Percentiles rank a stretch among this genome's conserved stretches.
Evolutionary conservation across 1,140 invertebrate species (phyloP).

Genomic region (Archivesica marissinica): DNA sequence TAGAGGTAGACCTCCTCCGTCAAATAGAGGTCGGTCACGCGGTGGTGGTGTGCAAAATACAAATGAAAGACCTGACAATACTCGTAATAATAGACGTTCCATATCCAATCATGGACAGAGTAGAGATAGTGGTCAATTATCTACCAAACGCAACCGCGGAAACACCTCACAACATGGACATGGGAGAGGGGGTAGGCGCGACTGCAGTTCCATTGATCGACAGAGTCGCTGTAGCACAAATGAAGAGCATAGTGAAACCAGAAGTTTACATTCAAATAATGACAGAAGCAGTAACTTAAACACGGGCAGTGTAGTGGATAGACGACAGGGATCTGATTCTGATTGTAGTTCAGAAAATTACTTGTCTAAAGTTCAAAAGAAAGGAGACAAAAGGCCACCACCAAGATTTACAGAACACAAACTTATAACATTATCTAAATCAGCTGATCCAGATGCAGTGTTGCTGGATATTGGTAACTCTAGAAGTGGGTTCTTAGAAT

Average conservation of each 20-base stretch:
- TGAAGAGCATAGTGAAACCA: neutral
- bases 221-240: neutral
- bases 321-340: too few species aligned
- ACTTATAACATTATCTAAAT: neutral
- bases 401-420: neutral
- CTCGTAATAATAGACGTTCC: neutral
- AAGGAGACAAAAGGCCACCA: neutral
- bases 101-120: neutral
- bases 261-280: too few species aligned
- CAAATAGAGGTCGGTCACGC: neutral
- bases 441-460: conserved; percentile 10
- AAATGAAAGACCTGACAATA: too few species aligned
- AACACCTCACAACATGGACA: neutral
- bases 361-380: too few species aligned
- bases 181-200: neutral
- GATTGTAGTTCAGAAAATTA: too few species aligned
- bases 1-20: neutral
- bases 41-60: neutral
- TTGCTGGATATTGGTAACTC: conserved; percentile 13
- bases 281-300: too few species aligned
- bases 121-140: neutral
- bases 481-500: conserved; percentile 33
- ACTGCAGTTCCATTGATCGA: neutral
- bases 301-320: too few species aligned
- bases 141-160: neutral